Conservation (phyloP, 23 tunicate genomes). For the Botrylloides violaceus region DNA sequence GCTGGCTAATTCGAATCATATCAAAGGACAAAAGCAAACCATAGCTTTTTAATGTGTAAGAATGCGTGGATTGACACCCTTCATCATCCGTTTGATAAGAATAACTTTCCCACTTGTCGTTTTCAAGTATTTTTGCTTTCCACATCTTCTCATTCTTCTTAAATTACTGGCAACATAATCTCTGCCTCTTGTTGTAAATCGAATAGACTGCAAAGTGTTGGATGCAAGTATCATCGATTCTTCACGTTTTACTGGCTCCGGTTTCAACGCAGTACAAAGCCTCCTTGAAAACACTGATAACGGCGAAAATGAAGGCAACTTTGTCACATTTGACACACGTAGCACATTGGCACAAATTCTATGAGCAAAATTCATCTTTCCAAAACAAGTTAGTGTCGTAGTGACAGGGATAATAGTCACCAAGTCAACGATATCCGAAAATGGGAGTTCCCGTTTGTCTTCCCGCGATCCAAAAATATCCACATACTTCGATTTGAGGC, state of each 20-base stretch:
- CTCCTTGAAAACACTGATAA: neutral
- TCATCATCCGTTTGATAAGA: conserved; percentile 56
- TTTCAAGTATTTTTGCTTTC: conserved; percentile 24
- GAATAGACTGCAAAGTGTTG: neutral
- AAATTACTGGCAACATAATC: conserved; percentile 35
- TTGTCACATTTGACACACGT: neutral
- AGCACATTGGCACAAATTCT: neutral
- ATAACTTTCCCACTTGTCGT: conserved; percentile 33
- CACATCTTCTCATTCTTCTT: conserved; percentile 41
- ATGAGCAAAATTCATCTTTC: neutral
- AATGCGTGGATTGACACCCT: conserved; percentile 30
- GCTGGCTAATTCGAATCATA: too few relatives aligned
- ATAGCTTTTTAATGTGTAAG: conserved; percentile 56
- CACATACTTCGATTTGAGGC: neutral
- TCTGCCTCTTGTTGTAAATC: conserved; percentile 16
- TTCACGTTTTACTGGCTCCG: neutral
- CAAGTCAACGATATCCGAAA: neutral
- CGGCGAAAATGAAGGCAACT: neutral
- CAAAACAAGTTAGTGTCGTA: neutral
- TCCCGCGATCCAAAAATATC: conserved; percentile 3
- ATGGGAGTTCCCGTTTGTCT: neutral
- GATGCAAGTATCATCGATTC: neutral
- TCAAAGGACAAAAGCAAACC: too few relatives aligned
- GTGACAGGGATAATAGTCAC: neutral
- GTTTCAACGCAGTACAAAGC: neutral